Evolutionary conservation across 2,888 invertebrate species (phyloP), one percentile per base, ranked within the genome.

Genomic region (Deroplatys truncata): DNA sequence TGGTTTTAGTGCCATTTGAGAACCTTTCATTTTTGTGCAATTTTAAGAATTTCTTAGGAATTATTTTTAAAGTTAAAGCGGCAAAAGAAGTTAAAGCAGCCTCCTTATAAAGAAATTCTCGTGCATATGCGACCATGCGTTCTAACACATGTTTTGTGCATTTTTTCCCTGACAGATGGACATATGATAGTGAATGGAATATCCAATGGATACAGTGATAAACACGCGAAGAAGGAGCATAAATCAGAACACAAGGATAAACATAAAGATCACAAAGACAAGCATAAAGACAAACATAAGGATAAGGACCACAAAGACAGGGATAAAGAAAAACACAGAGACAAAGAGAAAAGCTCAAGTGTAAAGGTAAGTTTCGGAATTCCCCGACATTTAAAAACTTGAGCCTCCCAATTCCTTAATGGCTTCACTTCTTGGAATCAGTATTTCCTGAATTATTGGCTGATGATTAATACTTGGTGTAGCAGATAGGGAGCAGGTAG

Each of bases 201-300:
- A 92, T 97, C 96, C 92, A 97, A 97, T 94, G 98, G 97, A 89
- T 97, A 96, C 93, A 93, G 93, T 85, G 95, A 95, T 90, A 93
- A 93, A 90, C 94, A 94, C 88, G 56, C 82, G 28, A 91, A 91
- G 91, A 94, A 94, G 91, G 94, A 94, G 91, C 94, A 95, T 92
- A 95, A 95, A 92, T 95, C 95, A 31, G 95, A 95, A 84, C 94
- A 95, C 89, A 92, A 92, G 89, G 91, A 92, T 89, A 92, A 92
- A 88, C 92, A 92, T 83, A 91, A 92, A 89, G 92, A 92, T 93
- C 94, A 93, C 94, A 95, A 94, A 91, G 91, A 92, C 35, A 92
- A 92, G 86, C 90, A 91, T 92, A 94, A 94, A 92, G 94, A 94
- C 92, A 94, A 94, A 91, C 93, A 94, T 91, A 93, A 93, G 91